Percentiles rank a stretch among this genome's conserved stretches.
Conservation (phyloP, 2,113 vertebrate species). For the Otus sunia region DNA sequence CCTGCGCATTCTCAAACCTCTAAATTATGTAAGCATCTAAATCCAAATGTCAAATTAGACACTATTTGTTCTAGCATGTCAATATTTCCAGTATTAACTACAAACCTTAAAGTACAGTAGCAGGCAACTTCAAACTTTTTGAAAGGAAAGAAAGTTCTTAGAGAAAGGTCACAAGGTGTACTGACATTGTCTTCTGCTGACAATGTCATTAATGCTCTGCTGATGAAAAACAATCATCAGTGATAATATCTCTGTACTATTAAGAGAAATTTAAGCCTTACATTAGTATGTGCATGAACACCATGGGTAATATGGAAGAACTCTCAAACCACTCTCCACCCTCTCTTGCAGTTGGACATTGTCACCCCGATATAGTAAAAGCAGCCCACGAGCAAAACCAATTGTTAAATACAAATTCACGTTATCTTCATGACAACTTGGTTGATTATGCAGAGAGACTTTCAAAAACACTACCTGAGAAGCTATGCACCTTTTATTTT, state of each 20-base stretch:
- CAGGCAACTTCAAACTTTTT: not conserved
- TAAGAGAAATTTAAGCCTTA: fast-evolving
- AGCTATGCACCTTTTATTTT: conserved; percentile 89
- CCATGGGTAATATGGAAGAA: fast-evolving
- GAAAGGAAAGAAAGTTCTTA: not conserved
- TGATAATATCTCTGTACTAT: not conserved
- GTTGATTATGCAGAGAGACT: conserved; percentile 86
- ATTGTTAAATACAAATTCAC: conserved; percentile 86
- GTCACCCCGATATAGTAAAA: conserved; percentile 86
- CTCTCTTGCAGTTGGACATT: conserved; percentile 87
- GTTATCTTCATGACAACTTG: conserved; percentile 92
- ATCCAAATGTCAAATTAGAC: not conserved
- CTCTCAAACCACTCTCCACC: not conserved
- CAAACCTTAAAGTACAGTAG: not conserved
- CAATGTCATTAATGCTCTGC: not conserved
- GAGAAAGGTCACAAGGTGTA: not conserved
- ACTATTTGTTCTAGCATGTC: not conserved
- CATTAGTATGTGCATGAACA: not conserved
- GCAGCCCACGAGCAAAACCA: conserved; percentile 89
- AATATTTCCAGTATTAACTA: not conserved
- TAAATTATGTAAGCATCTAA: not conserved
- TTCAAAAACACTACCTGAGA: conserved; percentile 82
- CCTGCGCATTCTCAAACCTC: not conserved
- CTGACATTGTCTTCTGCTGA: not conserved
- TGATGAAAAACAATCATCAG: not conserved